Percentiles rank a stretch among this genome's conserved stretches.
Evolutionary conservation across 2,888 invertebrate species (phyloP).

Genomic region (Tachina grossa): DNA sequence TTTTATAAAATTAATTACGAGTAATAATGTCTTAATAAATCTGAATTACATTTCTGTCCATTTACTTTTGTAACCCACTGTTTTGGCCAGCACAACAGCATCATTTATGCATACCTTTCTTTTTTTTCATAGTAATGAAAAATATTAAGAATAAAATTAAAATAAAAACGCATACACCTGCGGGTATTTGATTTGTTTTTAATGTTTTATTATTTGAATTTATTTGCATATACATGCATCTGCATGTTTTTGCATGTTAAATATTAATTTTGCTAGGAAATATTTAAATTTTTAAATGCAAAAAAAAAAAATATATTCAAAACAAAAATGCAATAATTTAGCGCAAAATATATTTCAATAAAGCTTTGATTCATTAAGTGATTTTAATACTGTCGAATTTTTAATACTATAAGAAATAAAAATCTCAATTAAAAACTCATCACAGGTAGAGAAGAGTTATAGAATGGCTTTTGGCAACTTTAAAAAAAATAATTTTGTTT

Average conservation of each 20-base stretch:
- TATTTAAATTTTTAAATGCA: slow-evolving; percentile 33
- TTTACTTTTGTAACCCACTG: background rate
- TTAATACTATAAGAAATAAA: slow-evolving; percentile 1
- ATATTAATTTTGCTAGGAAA: slow-evolving; percentile 58
- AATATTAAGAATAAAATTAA: background rate
- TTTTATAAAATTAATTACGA: no score
- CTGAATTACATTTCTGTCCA: background rate
- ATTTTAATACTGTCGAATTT: background rate
- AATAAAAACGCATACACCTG: slow-evolving; percentile 44
- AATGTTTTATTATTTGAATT: slow-evolving; percentile 53
- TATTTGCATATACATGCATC: slow-evolving; percentile 46
- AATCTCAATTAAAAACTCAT: no score
- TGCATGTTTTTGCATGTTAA: slow-evolving; percentile 32
- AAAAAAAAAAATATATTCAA: background rate
- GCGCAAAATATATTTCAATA: background rate
- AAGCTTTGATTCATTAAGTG: slow-evolving; percentile 20
- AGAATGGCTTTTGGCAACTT: no score
- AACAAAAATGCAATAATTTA: slow-evolving; percentile 4
- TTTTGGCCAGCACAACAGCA: background rate
- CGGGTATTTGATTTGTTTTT: slow-evolving; percentile 62
- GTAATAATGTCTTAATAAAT: background rate
- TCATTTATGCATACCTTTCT: no score
- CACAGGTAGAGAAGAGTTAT: no score
- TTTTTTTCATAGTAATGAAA: background rate
- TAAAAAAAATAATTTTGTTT: no score